phyloP scores from a whole-genome alignment of 2,113 vertebrate species.

The Patagioenas fasciata region DNA sequence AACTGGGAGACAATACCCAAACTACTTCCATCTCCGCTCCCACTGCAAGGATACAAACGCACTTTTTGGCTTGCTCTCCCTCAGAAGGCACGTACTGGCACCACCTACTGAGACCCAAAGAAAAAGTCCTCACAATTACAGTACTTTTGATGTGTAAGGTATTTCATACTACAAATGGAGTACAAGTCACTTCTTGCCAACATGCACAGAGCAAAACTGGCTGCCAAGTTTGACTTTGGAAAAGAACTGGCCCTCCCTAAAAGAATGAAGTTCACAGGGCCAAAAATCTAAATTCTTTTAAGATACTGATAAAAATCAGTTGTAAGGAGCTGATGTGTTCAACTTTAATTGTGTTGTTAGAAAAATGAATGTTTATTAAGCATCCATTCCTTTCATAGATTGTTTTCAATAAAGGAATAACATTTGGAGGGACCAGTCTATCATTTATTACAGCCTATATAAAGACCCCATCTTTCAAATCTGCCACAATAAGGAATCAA shows the following conservation, averaged over 20 bases:
- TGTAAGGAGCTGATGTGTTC: background rate
- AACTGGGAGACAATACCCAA: background rate
- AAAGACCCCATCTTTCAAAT: background rate
- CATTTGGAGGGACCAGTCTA: background rate
- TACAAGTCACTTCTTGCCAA: background rate
- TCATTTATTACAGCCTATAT: background rate
- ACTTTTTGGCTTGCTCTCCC: background rate
- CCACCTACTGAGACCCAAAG: background rate
- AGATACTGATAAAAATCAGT: background rate
- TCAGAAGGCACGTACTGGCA: background rate
- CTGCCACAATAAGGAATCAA: background rate
- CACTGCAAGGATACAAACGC: background rate
- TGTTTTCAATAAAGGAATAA: background rate
- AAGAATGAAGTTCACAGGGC: background rate
- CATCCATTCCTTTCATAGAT: background rate
- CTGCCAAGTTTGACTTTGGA: background rate
- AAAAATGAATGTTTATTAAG: background rate
- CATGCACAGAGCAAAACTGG: background rate
- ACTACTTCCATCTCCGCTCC: background rate
- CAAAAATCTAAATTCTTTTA: background rate
- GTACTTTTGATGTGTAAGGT: background rate
- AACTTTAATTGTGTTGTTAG: background rate
- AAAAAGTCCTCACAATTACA: background rate
- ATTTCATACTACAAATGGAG: background rate
- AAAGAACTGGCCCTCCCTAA: background rate